Base-by-base conservation (phyloP, 2,888 invertebrate genomes). In the Chloroclystis v-ata region DNA sequence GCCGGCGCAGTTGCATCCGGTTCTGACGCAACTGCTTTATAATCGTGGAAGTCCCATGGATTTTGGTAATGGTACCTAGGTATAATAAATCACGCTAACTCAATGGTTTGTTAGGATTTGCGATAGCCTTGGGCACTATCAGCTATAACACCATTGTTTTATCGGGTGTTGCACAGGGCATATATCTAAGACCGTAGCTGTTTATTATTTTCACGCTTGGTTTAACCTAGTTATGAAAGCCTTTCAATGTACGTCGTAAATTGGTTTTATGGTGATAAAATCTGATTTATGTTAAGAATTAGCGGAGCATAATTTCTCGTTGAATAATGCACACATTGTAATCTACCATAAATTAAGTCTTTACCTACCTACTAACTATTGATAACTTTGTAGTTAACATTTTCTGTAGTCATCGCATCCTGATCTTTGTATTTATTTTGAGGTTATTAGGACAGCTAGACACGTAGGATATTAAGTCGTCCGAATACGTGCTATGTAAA, bases 1-100 rank as follows among this genome's bases (percentile, higher is more conserved):
- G 62, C 56, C 48, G 69, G 61, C 67, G 66, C 61, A 56, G 52
- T 55, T 42, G 69, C 73, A 72, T 78, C 78, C 80, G 78, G 78
- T 65, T 41, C 54, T 77, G 73, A 68, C 61, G 74, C 69, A 76
- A 77, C 16, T 16, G 32, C 72, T 74, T 67, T 68, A 57, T 56
- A 43, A 61, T 66, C 62, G 65, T 70, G 32, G 32, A 35, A 28
- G 45, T 37, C 46, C 28, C 47, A 53, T 55, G 41, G 41, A 45
- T 55, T 54, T 54, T 45, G 26, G 43, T 41, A n/a, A n/a, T n/a
- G n/a, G n/a, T n/a, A n/a, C n/a, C n/a, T n/a, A 57, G 43, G 37
- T 26, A 16, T 3, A 37, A 38, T 38, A 37, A 35, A 40, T 12
- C 9, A 20, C 24, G 26, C 14, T 25, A 25, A 41, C 14, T 24